Base-by-base conservation (phyloP, 2,113 vertebrate species). In the Actenoides hombroni region DNA sequence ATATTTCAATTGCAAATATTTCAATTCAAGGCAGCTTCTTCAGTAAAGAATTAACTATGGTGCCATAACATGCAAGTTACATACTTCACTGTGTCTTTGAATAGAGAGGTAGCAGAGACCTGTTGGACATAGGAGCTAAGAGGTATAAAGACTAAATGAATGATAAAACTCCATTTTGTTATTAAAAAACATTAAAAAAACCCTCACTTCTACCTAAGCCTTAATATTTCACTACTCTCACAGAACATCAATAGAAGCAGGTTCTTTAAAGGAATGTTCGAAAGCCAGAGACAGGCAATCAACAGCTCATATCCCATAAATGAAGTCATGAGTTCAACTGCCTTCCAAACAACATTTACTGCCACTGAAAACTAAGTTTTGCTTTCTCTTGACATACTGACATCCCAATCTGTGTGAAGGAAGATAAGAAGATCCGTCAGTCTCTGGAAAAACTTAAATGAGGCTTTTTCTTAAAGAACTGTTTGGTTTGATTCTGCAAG, bases 401-500 rank as follows among this genome's bases (percentile, higher is more conserved):
- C 49, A 79, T 65, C 18, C 11, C 56, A 83, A 31, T 42, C 68
- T 56, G 16, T 8, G 5, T 15, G 31, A 86, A 20, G 28, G 33
- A 78, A 83, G 60, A 90, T 68, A 88, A 14, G 11, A 69, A 92
- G 37, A 86, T 68, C 56, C 86, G 60, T 86, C 83, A 92, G 71
- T 11, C 35, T 88, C 70, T n/a, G n/a, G 48, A 84, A 92, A 93
- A 57, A 51, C 31, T 69, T 46, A 59, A 92, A 63, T 19, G 80
- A 39, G 39, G 48, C 23, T 78, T 86, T 88, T 86, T 60, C 69
- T 88, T 60, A 33, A 64, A 78, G 26, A 77, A 65, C 35, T 63
- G 63, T 49, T 93, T 69, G n/a, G 86, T 79, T 94, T 86, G 61
- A 91, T 88, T 94, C 77, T 80, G n/a, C 83, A 56, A 71, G 74